phyloP scores from a whole-genome alignment of 2,797 vertebrate genomes.

The Meda fulgida region DNA sequence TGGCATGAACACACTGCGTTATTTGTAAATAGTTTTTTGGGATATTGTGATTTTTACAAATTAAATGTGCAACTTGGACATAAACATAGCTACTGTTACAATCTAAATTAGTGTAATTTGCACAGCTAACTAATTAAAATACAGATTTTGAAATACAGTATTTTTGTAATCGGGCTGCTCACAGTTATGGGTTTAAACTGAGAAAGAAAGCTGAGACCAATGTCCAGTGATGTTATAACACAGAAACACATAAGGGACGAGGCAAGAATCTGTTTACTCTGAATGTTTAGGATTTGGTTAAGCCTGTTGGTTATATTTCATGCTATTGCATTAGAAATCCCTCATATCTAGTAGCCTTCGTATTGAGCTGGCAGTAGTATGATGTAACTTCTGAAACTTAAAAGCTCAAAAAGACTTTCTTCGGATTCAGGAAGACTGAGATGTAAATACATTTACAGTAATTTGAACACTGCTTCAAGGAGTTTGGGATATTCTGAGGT shows the following conservation, averaged over 20 bases:
- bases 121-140: neutral
- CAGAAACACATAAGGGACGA: neutral
- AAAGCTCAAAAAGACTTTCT: slow-evolving; percentile 17
- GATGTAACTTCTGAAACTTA: slow-evolving; percentile 35
- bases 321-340: slow-evolving; percentile 30
- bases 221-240: slow-evolving; percentile 19
- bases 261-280: slow-evolving; percentile 12
- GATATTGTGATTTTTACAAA: neutral
- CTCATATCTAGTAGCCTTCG: neutral
- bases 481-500: neutral
- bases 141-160: neutral
- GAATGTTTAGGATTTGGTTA: slow-evolving; percentile 3
- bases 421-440: slow-evolving; percentile 2
- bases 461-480: neutral
- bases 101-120: neutral
- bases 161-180: neutral
- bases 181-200: neutral
- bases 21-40: neutral
- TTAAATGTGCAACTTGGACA: neutral
- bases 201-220: neutral
- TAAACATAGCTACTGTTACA: neutral
- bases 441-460: slow-evolving; percentile 32
- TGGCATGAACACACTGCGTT: neutral
- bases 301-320: slow-evolving; percentile 37
- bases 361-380: neutral